These are phyloP conservation scores for Ascidia mentula DNA, from an alignment of 23 tunicate genomes.

Conservation along the genomic window DNA sequence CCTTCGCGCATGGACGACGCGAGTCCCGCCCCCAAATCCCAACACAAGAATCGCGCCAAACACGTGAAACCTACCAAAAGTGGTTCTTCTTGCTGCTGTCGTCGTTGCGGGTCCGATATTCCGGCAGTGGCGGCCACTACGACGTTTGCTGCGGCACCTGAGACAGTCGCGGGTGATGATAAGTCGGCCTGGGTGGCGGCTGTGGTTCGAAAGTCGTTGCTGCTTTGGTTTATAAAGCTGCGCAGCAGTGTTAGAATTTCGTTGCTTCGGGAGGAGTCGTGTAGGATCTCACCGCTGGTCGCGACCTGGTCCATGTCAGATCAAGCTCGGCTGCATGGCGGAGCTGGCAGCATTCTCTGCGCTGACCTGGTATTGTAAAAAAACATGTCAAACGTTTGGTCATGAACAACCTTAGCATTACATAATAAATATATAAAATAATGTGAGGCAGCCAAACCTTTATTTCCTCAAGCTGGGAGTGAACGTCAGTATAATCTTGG, in stretches of 20 bases:
- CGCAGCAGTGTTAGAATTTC: not conserved
- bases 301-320: slow-evolving; percentile 12
- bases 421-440: too few species aligned
- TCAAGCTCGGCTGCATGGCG: not conserved
- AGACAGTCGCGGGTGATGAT: not conserved
- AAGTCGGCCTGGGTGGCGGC: slow-evolving; percentile 1
- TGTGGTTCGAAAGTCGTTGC: not conserved
- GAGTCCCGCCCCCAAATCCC: not conserved
- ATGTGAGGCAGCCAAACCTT: too few species aligned
- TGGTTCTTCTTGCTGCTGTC: not conserved
- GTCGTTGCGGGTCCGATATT: not conserved
- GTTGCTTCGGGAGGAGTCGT: not conserved
- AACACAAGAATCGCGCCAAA: not conserved
- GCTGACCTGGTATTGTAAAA: too few species aligned
- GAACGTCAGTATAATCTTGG: too few species aligned
- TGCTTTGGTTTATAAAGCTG: not conserved
- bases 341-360: not conserved
- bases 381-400: too few species aligned
- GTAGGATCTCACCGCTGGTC: not conserved
- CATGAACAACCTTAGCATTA: too few species aligned
- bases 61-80: not conserved
- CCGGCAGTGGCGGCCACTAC: not conserved
- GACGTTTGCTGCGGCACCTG: not conserved
- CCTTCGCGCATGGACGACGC: not conserved
- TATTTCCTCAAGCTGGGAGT: too few species aligned